These are phyloP conservation scores for Lycophotia porphyrea DNA, from an alignment of 2,888 invertebrate species.

Conservation along the genomic window DNA sequence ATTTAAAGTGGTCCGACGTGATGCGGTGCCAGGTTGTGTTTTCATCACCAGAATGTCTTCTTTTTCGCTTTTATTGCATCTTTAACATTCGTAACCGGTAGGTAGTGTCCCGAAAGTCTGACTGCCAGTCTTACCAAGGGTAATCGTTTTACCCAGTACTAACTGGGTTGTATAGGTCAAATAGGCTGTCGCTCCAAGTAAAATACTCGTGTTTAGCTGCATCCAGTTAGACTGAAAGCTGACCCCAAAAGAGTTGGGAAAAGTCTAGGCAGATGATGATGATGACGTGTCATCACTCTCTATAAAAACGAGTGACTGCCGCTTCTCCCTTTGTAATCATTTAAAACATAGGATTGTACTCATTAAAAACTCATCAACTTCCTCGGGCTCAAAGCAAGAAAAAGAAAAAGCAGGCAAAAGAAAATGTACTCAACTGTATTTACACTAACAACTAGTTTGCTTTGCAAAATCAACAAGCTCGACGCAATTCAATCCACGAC, in stretches of 20 bases:
- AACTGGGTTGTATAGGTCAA: not conserved
- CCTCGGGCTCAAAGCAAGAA: not conserved
- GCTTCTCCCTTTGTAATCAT: not conserved
- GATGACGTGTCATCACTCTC: not conserved
- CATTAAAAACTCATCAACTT: not conserved
- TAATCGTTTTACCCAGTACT: not conserved
- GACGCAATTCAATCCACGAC: not conserved
- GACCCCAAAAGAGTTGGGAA: not conserved
- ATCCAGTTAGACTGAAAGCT: not conserved
- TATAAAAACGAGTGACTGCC: not conserved
- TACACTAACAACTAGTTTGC: not conserved
- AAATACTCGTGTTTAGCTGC: not conserved
- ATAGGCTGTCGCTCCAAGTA: not conserved
- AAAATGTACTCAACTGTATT: not conserved
- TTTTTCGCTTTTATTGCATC: not conserved
- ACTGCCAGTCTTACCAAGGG: not conserved
- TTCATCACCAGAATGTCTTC: not conserved
- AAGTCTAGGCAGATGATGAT: not conserved
- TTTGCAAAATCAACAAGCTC: constrained; percentile 1
- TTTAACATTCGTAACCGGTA: not conserved
- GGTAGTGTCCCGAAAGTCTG: not conserved
- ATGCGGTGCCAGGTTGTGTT: not conserved
- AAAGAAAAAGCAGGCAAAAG: not conserved
- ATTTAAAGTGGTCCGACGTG: not conserved
- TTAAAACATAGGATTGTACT: not conserved